Conservation (phyloP, 2,113 vertebrate species). For the Planiliza haematocheilus region DNA sequence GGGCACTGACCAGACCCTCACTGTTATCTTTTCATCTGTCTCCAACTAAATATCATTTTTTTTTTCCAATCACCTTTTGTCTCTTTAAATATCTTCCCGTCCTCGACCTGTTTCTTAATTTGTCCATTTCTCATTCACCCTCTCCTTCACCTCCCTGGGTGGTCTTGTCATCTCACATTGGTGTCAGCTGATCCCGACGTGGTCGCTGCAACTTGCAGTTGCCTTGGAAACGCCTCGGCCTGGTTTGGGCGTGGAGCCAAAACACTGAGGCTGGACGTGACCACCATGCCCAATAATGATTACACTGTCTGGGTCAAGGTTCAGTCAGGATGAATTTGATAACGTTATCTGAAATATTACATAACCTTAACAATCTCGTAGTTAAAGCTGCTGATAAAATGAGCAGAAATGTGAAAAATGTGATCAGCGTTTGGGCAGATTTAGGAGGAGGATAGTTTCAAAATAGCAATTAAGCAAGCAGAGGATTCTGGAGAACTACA, state of each 20-base stretch:
- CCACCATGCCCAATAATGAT: conserved; percentile 19
- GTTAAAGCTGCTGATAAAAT: too few species aligned
- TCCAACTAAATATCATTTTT: neutral
- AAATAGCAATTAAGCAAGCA: too few species aligned
- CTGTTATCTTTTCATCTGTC: neutral
- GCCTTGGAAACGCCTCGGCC: conserved; percentile 49
- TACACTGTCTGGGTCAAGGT: conserved; percentile 27
- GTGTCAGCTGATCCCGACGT: conserved; percentile 56
- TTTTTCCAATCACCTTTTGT: neutral
- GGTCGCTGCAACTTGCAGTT: conserved; percentile 40
- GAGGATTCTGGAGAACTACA: too few species aligned
- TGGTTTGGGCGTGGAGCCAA: conserved; percentile 14
- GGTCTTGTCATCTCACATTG: conserved; percentile 62
- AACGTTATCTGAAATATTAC: too few species aligned
- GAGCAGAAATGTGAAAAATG: neutral
- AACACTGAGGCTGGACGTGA: conserved; percentile 10
- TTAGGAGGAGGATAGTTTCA: too few species aligned
- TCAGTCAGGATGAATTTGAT: neutral
- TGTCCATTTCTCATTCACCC: neutral
- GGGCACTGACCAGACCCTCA: conserved; percentile 1
- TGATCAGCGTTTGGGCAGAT: too few species aligned
- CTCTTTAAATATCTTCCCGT: conserved; percentile 13
- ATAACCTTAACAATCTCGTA: too few species aligned
- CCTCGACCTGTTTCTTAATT: conserved; percentile 18
- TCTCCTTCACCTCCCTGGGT: conserved; percentile 8